Conservation (phyloP, 1,140 invertebrate genomes). For the Drosophila triauraria region DNA sequence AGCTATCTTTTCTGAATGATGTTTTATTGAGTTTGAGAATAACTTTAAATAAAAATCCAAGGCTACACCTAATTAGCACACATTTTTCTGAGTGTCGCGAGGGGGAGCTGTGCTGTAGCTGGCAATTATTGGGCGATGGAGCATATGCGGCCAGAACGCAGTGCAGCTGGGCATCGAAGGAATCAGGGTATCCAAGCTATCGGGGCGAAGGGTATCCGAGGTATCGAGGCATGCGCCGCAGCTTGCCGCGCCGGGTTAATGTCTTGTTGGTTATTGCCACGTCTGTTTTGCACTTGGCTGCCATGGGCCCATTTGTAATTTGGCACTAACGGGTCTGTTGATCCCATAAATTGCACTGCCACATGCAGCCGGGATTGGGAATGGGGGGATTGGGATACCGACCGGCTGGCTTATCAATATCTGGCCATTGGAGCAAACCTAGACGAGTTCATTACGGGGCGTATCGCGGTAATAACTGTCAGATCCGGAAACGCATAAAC, state of each 20-base stretch:
- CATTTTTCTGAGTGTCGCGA: neutral
- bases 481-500: constrained; percentile 67
- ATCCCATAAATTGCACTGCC: constrained; percentile 75
- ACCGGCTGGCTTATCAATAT: constrained; percentile 37
- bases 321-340: constrained; percentile 81
- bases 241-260: constrained; percentile 73
- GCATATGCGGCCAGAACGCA: constrained; percentile 67
- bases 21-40: too few relatives aligned
- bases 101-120: constrained; percentile 4
- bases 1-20: too few relatives aligned
- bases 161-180: constrained; percentile 48
- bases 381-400: constrained; percentile 1
- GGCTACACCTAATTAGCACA: too few relatives aligned
- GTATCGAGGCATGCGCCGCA: constrained; percentile 41
- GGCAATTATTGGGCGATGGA: constrained; percentile 69
- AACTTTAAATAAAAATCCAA: neutral
- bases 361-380: constrained; percentile 27
- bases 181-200: constrained; percentile 5
- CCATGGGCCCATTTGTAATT: constrained; percentile 75
- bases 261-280: constrained; percentile 82
- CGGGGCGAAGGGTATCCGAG: constrained; percentile 17
- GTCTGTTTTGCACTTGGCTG: constrained; percentile 67
- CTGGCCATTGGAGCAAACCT: constrained; percentile 27
- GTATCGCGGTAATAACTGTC: constrained; percentile 70
- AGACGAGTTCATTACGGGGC: constrained; percentile 69